phyloP scores from a whole-genome alignment of 2,113 vertebrate species.

The Anguilla japonica region DNA sequence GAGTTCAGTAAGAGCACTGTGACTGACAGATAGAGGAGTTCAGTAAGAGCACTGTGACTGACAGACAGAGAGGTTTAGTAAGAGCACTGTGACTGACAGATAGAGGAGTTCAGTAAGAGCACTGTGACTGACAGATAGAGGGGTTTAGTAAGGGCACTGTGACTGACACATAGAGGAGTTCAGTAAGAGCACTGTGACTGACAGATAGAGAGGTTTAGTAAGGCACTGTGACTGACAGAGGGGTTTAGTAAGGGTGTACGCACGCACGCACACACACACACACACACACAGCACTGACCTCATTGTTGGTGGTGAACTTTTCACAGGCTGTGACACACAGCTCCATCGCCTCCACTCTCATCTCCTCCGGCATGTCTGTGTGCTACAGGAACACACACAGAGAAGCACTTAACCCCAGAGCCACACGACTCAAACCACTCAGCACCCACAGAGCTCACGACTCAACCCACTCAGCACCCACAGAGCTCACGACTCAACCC shows the following conservation, averaged over 20 bases:
- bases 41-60: background rate
- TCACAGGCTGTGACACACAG: conserved; percentile 86
- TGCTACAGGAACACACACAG: conserved; percentile 70
- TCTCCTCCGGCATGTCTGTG: conserved; percentile 95
- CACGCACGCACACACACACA: background rate
- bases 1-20: conserved; percentile 21
- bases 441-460: background rate
- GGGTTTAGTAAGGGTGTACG: too few relatives aligned
- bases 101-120: conserved; percentile 52
- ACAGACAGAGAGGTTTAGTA: background rate
- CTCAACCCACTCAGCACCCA: too few relatives aligned
- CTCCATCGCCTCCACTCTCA: conserved; percentile 96
- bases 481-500: too few relatives aligned
- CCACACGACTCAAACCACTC: background rate
- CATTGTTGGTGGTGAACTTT: conserved; percentile 80
- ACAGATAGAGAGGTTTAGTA: background rate
- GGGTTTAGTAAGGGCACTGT: conserved; percentile 22
- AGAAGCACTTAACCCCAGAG: conserved; percentile 39
- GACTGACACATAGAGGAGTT: conserved; percentile 9
- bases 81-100: background rate
- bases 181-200: too few relatives aligned
- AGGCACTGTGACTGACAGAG: conserved; percentile 19
- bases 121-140: conserved; percentile 65
- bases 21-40: conserved; percentile 10
- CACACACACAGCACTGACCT: conserved; percentile 50